Evolutionary conservation across 2,888 invertebrate species (phyloP), one percentile per base, ranked within the genome.

Genomic region (Drosophila vallismaia): DNA sequence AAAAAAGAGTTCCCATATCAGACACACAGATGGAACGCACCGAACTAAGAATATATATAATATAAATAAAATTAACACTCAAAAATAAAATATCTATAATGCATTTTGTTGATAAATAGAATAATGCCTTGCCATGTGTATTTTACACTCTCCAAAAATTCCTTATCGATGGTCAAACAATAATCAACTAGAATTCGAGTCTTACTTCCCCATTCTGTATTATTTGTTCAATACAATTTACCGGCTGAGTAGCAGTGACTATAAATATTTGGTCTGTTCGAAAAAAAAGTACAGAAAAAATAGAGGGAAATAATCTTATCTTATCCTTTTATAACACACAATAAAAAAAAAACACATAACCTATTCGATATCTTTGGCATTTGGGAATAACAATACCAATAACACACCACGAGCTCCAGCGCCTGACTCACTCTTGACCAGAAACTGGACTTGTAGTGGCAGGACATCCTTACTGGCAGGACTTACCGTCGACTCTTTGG

Each of bases 401-500:
- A 40, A 40, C 40, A 40, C 40, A 7, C 14, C 40, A 44, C 6
- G 26, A 12, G 52, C 33, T 26, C 45, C 29, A 6, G 9, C 9
- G 40, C 4, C 12, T 42, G 14, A 49, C 14, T 42, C 24, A 4
- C 4, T 19, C 19, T 19, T 19, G 19, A 19, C 19, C 19, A 19
- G 19, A 19, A 19, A 19, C 19, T 19, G 19, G 19, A 19, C 19
- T 19, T 19, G n/a, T n/a, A n/a, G n/a, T n/a, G n/a, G n/a, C n/a
- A n/a, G 19, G 19, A 19, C 19, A 19, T 19, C 19, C 19, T 19
- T 19, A 1, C 19, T 19, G 19, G 2, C 19, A 19, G 19, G 19
- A 19, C 19, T 89, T 66, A 91, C 91, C 89, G 89, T 81, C 79
- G 88, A 80, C 79, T 91, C 91, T 91, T 90, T 91, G 83, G 89